phyloP scores from a whole-genome alignment of 2,113 vertebrate species.

The Archocentrus centrarchus region DNA sequence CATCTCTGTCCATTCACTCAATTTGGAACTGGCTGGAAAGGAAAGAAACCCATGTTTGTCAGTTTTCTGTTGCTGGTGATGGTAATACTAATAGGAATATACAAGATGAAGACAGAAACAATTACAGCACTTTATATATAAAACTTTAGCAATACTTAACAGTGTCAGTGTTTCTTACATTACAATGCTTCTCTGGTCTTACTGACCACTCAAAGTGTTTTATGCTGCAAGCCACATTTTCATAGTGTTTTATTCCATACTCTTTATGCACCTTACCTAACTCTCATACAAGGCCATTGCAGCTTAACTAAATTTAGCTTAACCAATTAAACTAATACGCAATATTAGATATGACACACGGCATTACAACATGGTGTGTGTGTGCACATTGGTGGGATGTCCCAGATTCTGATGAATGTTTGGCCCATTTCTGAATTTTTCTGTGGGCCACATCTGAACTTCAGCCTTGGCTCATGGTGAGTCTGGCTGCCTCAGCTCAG shows the following conservation, averaged over 20 bases:
- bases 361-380: background rate
- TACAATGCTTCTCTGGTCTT: background rate
- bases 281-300: background rate
- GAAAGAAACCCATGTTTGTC: background rate
- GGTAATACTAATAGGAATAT: slow-evolving; percentile 4
- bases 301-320: background rate
- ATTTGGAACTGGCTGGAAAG: background rate
- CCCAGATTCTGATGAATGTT: background rate
- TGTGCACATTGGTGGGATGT: background rate
- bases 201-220: background rate
- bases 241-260: background rate
- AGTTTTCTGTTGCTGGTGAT: background rate
- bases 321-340: background rate
- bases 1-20: slow-evolving; percentile 12
- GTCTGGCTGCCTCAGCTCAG: fast-evolving
- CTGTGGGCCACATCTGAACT: background rate
- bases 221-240: no score
- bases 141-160: background rate
- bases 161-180: fast-evolving
- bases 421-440: background rate
- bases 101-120: background rate
- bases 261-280: background rate
- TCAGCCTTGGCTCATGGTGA: background rate
- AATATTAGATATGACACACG: background rate
- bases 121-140: background rate